Evolutionary conservation across 2,888 invertebrate species (phyloP).

Genomic region (Polydesmus complanatus): DNA sequence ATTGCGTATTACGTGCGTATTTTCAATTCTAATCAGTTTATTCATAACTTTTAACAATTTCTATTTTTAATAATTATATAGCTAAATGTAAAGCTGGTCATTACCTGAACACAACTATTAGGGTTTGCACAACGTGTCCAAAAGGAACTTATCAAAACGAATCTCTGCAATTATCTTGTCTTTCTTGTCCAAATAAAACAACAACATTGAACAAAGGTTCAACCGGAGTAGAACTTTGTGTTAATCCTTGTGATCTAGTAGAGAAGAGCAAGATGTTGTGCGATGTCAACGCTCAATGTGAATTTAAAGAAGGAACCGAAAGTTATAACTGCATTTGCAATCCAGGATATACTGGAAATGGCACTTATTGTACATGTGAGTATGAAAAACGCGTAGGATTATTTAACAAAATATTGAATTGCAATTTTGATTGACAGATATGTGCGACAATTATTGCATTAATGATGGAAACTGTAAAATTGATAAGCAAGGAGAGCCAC

Average conservation of each 20-base stretch:
- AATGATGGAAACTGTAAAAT: slow-evolving; percentile 80
- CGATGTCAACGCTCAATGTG: slow-evolving; percentile 72
- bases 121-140: slow-evolving; percentile 76
- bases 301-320: slow-evolving; percentile 64
- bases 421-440: slow-evolving; percentile 39
- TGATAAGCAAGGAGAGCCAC: slow-evolving; percentile 60
- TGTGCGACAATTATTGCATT: slow-evolving; percentile 72
- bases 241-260: slow-evolving; percentile 75
- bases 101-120: slow-evolving; percentile 61
- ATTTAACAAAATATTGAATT: slow-evolving; percentile 6
- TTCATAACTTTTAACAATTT: background rate
- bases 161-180: slow-evolving; percentile 70
- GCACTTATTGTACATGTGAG: slow-evolving; percentile 54
- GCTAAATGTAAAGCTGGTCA: slow-evolving; percentile 43
- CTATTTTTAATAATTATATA: slow-evolving; percentile 25
- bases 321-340: slow-evolving; percentile 86
- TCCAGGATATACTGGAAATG: slow-evolving; percentile 80
- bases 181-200: slow-evolving; percentile 76
- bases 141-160: slow-evolving; percentile 83
- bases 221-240: slow-evolving; percentile 65
- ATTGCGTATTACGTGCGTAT: slow-evolving; percentile 69
- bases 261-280: slow-evolving; percentile 52
- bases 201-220: slow-evolving; percentile 72
- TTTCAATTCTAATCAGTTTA: too few relatives aligned
- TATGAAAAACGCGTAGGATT: background rate